Conservation (phyloP, 1,140 invertebrate genomes). For the Drosophila nebulosa region DNA sequence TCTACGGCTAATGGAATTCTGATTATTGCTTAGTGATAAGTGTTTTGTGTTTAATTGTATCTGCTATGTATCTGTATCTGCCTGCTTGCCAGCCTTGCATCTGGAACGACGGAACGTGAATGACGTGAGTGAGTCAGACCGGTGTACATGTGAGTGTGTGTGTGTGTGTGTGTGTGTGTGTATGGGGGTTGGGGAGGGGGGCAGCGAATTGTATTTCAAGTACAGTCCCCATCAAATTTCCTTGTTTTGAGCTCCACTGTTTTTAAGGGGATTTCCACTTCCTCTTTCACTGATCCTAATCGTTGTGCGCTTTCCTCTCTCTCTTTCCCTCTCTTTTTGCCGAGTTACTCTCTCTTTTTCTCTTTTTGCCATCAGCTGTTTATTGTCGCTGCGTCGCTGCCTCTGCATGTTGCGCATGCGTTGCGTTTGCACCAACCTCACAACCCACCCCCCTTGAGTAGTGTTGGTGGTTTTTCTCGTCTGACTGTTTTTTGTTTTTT, state of each 20-base stretch:
- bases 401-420: slow-evolving; percentile 73
- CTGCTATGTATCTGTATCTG: slow-evolving; percentile 72
- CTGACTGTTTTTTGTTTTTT: neutral
- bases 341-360: neutral
- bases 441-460: neutral
- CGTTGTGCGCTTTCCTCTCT: slow-evolving; percentile 60
- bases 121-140: neutral
- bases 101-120: neutral
- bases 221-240: neutral
- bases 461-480: slow-evolving; percentile 24
- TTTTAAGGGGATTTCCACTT: slow-evolving; percentile 20
- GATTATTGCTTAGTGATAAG: slow-evolving; percentile 81
- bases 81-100: slow-evolving; percentile 34
- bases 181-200: neutral
- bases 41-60: slow-evolving; percentile 81
- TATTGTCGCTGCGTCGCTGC: slow-evolving; percentile 6
- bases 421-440: slow-evolving; percentile 17
- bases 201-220: neutral
- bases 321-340: slow-evolving; percentile 5
- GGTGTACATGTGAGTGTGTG: neutral
- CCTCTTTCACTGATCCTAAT: slow-evolving; percentile 41
- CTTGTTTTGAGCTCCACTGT: slow-evolving; percentile 25
- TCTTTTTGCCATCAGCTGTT: slow-evolving; percentile 59
- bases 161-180: neutral
- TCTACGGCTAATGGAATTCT: slow-evolving; percentile 81